Conservation (phyloP, 2,113 vertebrate genomes). For the Leptocoma aspasia region DNA sequence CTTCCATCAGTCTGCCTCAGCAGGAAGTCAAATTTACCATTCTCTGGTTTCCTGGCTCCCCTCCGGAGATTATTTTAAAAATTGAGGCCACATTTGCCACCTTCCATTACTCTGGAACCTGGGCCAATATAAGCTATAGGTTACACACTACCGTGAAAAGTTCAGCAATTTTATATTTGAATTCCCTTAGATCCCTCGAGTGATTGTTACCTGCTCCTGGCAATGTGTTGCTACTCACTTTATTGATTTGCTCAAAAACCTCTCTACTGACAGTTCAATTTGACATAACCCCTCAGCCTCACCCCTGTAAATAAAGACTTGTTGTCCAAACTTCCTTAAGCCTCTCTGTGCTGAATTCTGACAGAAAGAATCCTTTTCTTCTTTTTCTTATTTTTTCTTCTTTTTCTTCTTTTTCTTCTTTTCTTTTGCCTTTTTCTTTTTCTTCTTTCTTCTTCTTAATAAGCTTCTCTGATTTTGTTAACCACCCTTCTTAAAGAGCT, state of each 20-base stretch:
- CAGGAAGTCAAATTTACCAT: constrained; percentile 58
- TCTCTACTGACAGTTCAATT: neutral
- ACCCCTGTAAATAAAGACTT: constrained; percentile 4
- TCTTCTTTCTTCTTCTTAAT: neutral
- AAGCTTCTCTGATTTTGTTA: neutral
- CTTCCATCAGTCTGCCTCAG: constrained; percentile 55
- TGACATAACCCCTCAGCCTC: neutral
- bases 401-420: accelerated
- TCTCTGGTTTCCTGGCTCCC: constrained; percentile 64
- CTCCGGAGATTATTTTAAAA: constrained; percentile 62
- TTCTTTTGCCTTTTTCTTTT: accelerated
- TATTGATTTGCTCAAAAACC: constrained; percentile 14
- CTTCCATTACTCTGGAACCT: constrained; percentile 41
- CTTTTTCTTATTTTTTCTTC: accelerated
- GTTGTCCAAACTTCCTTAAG: constrained; percentile 3
- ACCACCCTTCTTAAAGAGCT: neutral
- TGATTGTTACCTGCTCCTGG: constrained; percentile 51
- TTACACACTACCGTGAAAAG: constrained; percentile 27
- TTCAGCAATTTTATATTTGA: constrained; percentile 47
- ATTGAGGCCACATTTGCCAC: constrained; percentile 66
- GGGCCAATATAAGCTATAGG: constrained; percentile 54
- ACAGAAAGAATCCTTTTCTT: neutral
- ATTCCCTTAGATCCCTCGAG: constrained; percentile 38
- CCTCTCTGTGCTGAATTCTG: neutral
- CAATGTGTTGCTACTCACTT: neutral